Evolutionary conservation across 2,113 vertebrate species (phyloP).

Genomic region (Onychorhynchus coronatus): DNA sequence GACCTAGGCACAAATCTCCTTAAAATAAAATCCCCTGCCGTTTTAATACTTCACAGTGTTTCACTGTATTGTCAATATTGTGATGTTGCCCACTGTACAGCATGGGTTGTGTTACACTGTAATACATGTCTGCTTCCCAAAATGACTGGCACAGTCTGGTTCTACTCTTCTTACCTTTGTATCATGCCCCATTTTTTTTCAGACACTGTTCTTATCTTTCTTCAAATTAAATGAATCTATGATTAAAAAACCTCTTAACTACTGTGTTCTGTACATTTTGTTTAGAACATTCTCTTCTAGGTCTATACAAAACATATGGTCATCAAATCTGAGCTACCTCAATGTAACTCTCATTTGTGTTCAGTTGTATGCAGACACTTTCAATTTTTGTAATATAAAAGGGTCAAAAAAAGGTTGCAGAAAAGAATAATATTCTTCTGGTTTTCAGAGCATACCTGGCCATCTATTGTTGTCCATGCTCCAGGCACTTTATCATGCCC

Average conservation of each 20-base stretch:
- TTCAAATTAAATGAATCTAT: neutral
- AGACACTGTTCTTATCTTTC: neutral
- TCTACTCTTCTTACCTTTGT: neutral
- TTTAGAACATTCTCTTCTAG: neutral
- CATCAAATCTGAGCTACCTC: neutral
- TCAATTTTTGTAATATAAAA: neutral
- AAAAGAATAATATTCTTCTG: neutral
- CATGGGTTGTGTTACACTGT: neutral
- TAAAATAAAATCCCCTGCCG: neutral
- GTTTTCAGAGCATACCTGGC: conserved; percentile 77
- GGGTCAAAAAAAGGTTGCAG: neutral
- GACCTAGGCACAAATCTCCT: neutral
- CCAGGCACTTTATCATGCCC: conserved; percentile 98
- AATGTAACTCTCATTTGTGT: neutral
- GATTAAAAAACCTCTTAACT: neutral
- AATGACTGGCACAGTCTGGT: neutral
- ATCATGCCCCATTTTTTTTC: neutral
- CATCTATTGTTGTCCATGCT: conserved; percentile 86
- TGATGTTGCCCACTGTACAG: neutral
- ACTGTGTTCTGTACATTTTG: neutral
- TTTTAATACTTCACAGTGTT: neutral
- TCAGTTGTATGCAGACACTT: neutral
- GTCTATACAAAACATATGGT: neutral
- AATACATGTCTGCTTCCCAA: neutral
- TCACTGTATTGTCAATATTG: neutral